Evolutionary conservation across 2,888 invertebrate genomes (phyloP), one percentile per base, ranked within the genome.

Genomic region (Hypolimnas misippus): DNA sequence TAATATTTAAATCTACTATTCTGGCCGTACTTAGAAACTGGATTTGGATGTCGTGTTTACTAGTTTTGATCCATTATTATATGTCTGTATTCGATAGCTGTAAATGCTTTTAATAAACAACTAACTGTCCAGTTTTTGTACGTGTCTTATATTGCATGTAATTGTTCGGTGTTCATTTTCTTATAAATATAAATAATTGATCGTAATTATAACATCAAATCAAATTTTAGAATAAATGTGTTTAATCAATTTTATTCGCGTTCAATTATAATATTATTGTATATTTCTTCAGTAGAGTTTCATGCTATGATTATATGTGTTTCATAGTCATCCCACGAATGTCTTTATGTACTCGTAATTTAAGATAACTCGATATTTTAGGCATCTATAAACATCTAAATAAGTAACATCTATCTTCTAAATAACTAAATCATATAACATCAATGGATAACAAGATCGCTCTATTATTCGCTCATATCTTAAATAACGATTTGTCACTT

Each of bases 41-140:
- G 70, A 70, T 65, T 64, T 42, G 50, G 44, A 61, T 49, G 52
- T 63, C 53, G 42, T 60, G 44, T 63, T 58, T 53, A 19, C 49
- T 59, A 57, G 16, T 14, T 55, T 52, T 60, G 49, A 61, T 62
- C 57, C 57, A 54, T 46, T 56, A 31, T 40, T 25, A 54, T 38
- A 5, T 46, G 21, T 46, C 44, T 46, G 44, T 46, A 19, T 46
- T 42, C 29, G 57, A 53, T 62, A 63, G 61, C 56, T 55, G 21
- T 66, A 44, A 51, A 38, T 42, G 17, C 14, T 58, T 53, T 16
- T 62, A 40, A 50, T 52, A 55, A 64, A 59, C 38, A 59, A 65
- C 46, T 51, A 59, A 65, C 46, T 51, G 8, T 67, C 72, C 76
- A 74, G 73, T 71, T 71, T 73, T 61, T 65, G 56, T 70, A 71